Base-by-base conservation (phyloP, 2,797 vertebrate genomes). In the Lophotriccus pileatus region DNA sequence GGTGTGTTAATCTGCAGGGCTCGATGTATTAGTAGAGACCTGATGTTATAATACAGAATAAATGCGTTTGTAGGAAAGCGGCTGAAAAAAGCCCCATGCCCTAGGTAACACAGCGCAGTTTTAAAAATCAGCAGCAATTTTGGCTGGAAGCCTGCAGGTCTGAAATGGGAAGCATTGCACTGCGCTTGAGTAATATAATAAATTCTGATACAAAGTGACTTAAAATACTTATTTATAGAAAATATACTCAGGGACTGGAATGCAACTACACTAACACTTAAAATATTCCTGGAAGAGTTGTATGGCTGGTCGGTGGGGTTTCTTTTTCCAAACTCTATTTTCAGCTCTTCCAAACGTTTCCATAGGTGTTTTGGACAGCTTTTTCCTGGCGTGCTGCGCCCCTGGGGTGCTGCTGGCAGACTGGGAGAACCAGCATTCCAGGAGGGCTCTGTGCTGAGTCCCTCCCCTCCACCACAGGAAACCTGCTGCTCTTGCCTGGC, bases 211-310 rank as follows among this genome's bases (percentile, higher is more conserved):
- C 27, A 55, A 84, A 94, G 50, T 37, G 23, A 68, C 70, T 90
- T 86, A 67, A 92, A 96, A 89, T 78, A 73, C 16, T 68, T 94
- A 87, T 82, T 94, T 83, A 66, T 90, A 73, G 74, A 52, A 93
- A 63, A 93, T 66, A 78, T 59, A 41, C 39, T 73, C 19, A 2
- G 32, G 49, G 41, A 34, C 67, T 63, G 81, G 74, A 92, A 69
- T 82, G 81, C 63, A 44, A 24, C 70, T 89, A 24, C 72, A 49
- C 16, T 67, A 84, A 79, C 7, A 4, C 76, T 93, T 84, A 72
- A 87, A 91, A 78, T 88, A 88, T n/a, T 85, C 55, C 62, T 81
- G 69, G 66, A 91, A 88, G 44, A 75, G 53, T 10, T 75, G 49
- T 43, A 46, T 3, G 49, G 59, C 67, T 67, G 52, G 60, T 74